A percentile compares a stretch with the other conserved stretches of the same genome.
Evolutionary conservation across 2,113 vertebrate species (phyloP).

Genomic region (Lagopus muta): DNA sequence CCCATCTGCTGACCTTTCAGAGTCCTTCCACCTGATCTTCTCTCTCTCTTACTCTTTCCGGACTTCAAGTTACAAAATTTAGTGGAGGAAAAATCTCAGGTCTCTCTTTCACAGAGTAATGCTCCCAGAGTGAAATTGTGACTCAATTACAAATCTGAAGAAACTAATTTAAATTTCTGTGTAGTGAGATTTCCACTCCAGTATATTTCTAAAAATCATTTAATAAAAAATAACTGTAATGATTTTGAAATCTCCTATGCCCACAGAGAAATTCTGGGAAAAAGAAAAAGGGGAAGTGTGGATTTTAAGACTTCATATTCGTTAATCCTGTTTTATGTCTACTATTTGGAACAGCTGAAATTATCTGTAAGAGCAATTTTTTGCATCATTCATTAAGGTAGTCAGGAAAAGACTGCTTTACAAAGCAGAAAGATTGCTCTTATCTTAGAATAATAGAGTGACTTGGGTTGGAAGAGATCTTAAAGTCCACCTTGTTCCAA

Average conservation of each 20-base stretch:
- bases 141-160: background rate
- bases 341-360: background rate
- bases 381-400: background rate
- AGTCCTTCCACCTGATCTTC: background rate
- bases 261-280: background rate
- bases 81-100: background rate
- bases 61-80: background rate
- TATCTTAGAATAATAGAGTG: background rate
- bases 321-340: background rate
- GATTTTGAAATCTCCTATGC: background rate
- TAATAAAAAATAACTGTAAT: background rate
- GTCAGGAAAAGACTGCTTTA: background rate
- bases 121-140: background rate
- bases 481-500: background rate
- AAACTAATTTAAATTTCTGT: background rate
- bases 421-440: background rate
- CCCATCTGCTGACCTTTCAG: background rate
- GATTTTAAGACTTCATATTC: background rate
- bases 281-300: background rate
- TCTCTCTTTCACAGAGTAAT: background rate
- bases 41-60: background rate
- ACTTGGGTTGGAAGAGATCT: background rate
- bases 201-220: background rate
- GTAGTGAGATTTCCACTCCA: background rate
- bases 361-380: background rate